Evolutionary conservation across 2,888 invertebrate genomes (phyloP).

Genomic region (Tetragonula carbonaria): DNA sequence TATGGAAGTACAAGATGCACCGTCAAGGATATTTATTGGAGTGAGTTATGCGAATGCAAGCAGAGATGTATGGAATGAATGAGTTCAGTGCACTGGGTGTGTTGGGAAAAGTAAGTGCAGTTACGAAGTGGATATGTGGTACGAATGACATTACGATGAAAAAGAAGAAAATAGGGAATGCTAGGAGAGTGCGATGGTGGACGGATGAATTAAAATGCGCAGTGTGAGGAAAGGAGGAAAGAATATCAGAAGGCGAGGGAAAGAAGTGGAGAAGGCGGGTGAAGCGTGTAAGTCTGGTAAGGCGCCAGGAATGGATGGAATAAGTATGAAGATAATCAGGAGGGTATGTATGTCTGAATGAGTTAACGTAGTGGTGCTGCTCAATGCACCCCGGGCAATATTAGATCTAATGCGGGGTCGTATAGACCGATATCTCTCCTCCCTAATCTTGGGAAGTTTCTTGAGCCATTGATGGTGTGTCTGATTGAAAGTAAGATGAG

Average conservation of each 20-base stretch:
- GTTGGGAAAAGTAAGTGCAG: too few species aligned
- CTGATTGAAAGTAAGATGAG: background rate
- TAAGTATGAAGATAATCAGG: background rate
- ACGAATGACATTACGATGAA: background rate
- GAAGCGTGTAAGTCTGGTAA: background rate
- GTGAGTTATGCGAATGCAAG: background rate
- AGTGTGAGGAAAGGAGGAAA: background rate
- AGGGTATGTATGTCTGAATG: too few species aligned
- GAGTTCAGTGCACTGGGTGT: background rate
- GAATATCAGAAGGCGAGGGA: background rate
- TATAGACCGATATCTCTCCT: background rate
- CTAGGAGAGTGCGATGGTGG: constrained; percentile 1
- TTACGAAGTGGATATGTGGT: background rate
- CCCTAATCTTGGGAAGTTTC: background rate
- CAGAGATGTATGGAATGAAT: background rate
- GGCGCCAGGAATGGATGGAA: background rate
- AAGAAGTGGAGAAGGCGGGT: background rate
- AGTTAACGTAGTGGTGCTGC: background rate
- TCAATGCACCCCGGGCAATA: background rate
- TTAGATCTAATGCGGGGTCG: background rate
- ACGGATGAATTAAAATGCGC: background rate
- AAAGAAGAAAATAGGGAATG: background rate
- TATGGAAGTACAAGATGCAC: background rate
- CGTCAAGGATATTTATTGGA: background rate
- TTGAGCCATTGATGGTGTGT: background rate